Percentiles rank a stretch among this genome's conserved stretches.
These are phyloP conservation scores for Aspidiotus destructor DNA, from an alignment of 2,888 invertebrate species.

Conservation along the genomic window DNA sequence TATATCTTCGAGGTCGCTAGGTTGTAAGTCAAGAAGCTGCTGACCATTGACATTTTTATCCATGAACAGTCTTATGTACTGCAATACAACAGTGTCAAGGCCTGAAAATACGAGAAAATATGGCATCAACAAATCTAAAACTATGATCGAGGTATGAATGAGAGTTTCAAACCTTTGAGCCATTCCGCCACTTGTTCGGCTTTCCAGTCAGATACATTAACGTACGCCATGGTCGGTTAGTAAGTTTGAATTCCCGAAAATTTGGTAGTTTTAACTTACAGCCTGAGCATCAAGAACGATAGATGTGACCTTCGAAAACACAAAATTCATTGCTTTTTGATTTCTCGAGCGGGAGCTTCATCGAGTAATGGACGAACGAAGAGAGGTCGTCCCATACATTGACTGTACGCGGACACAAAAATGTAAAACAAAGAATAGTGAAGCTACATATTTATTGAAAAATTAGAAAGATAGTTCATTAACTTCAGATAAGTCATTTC, in stretches of 20 bases:
- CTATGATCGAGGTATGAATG: neutral
- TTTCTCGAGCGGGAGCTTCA: no score
- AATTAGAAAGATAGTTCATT: no score
- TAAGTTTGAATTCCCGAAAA: neutral
- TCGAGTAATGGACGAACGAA: no score
- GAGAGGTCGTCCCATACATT: no score
- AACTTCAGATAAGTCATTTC: no score
- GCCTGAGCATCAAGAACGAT: no score
- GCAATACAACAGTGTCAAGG: constrained; percentile 64
- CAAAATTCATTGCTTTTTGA: no score
- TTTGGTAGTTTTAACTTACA: no score
- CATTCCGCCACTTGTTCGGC: constrained; percentile 84
- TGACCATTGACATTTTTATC: constrained; percentile 73
- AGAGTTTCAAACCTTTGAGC: constrained; percentile 60
- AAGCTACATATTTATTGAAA: no score
- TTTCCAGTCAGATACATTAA: constrained; percentile 80
- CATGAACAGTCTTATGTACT: constrained; percentile 69
- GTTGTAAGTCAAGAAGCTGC: constrained; percentile 70
- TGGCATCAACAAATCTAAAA: neutral
- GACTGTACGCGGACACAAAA: no score
- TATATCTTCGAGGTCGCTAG: constrained; percentile 78
- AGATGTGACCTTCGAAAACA: no score
- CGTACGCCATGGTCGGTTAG: constrained; percentile 56
- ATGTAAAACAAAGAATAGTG: no score
- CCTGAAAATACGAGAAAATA: constrained; percentile 47